Evolutionary conservation across 2,797 vertebrate genomes (phyloP).

Genomic region (Phataginus tricuspis): DNA sequence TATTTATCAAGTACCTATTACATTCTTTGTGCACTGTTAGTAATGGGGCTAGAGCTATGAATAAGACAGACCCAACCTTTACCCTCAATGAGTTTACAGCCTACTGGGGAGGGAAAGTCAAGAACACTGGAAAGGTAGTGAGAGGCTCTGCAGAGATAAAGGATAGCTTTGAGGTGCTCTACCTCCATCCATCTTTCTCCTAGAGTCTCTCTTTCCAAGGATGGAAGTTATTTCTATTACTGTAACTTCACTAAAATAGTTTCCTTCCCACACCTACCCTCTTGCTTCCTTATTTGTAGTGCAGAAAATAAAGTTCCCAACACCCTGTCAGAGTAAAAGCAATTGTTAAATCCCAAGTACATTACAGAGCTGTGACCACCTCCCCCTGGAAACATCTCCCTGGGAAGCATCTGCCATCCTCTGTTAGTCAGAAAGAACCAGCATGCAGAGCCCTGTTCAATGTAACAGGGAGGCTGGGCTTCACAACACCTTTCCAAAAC

Average conservation of each 20-base stretch:
- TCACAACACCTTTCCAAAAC: conserved; percentile 6
- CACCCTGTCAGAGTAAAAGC: conserved; percentile 77
- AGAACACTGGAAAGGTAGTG: neutral
- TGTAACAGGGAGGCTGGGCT: neutral
- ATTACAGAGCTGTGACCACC: conserved; percentile 65
- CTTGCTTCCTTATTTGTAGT: conserved; percentile 78
- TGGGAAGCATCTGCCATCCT: conserved; percentile 55
- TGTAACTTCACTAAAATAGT: conserved; percentile 71
- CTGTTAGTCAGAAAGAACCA: conserved; percentile 24
- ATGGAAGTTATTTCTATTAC: conserved; percentile 75
- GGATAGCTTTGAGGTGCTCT: neutral
- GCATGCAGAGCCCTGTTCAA: neutral
- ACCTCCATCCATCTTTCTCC: conserved; percentile 52
- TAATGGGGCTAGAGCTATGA: neutral
- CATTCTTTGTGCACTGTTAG: neutral
- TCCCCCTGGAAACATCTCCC: conserved; percentile 54
- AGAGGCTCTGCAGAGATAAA: neutral
- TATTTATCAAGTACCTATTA: neutral
- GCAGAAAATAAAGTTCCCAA: conserved; percentile 5
- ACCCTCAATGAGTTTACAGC: neutral
- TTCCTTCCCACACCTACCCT: conserved; percentile 78
- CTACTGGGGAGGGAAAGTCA: neutral
- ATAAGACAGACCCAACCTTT: neutral
- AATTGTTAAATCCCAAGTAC: conserved; percentile 78
- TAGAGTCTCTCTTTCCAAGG: conserved; percentile 78